Evolutionary conservation across 2,113 vertebrate species (phyloP).

Genomic region (Pelvicachromis taeniatus): DNA sequence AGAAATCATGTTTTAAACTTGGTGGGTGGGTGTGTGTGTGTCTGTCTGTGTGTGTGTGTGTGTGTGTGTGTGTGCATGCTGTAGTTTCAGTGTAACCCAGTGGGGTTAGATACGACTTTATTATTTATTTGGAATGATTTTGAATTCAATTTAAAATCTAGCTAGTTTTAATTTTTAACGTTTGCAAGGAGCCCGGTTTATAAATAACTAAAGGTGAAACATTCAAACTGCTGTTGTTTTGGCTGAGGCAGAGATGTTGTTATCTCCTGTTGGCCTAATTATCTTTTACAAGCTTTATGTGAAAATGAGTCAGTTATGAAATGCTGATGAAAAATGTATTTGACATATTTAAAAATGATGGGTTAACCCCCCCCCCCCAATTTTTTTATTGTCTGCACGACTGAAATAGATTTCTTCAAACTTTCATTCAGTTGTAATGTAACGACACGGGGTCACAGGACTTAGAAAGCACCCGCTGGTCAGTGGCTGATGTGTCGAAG

Average conservation of each 20-base stretch:
- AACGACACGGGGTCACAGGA: neutral
- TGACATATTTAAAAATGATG: neutral
- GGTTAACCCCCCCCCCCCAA: fast-evolving
- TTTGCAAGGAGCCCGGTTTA: neutral
- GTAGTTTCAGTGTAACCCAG: neutral
- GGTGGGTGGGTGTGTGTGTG: too few species aligned
- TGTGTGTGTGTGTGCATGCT: neutral
- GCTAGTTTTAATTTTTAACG: neutral
- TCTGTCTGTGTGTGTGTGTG: too few species aligned
- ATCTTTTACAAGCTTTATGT: neutral
- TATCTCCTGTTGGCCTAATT: neutral
- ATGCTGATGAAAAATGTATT: neutral
- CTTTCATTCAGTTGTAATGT: neutral
- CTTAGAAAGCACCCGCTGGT: too few species aligned
- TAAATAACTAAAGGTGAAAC: neutral
- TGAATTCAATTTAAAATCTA: neutral
- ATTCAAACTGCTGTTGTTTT: neutral
- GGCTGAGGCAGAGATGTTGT: neutral
- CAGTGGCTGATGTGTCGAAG: neutral
- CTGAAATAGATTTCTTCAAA: neutral
- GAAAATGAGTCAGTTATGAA: neutral
- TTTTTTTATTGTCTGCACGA: too few species aligned
- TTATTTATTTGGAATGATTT: neutral
- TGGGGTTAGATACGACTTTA: neutral
- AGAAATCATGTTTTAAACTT: neutral